Evolutionary conservation across 1,140 invertebrate genomes (phyloP).

Genomic region (Gerris buenoi): DNA sequence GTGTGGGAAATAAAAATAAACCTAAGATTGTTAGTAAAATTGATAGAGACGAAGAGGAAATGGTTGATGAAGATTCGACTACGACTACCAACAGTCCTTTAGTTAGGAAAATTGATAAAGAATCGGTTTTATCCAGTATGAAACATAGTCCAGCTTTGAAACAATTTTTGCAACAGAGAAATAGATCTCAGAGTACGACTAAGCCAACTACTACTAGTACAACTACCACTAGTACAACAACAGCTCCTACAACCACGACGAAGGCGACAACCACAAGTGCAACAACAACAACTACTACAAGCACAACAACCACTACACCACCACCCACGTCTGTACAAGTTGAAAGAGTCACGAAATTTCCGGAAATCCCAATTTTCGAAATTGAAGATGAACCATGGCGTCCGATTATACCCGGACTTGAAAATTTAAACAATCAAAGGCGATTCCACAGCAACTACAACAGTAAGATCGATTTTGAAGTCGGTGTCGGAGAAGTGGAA

Average conservation of each 20-base stretch:
- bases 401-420: conserved; percentile 15
- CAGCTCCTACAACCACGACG: neutral
- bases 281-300: conserved; percentile 3
- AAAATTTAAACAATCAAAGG: conserved; percentile 4
- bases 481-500: conserved; percentile 19
- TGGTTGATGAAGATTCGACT: neutral
- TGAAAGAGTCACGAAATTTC: neutral
- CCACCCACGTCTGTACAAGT: neutral
- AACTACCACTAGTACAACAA: conserved; percentile 6
- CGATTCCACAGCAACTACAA: conserved; percentile 1
- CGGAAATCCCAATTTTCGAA: neutral
- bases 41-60: neutral
- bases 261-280: neutral
- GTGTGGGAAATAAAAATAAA: neutral
- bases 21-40: neutral
- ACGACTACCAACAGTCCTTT: neutral
- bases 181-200: too few relatives aligned
- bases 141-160: conserved; percentile 18
- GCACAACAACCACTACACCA: neutral
- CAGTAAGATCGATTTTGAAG: conserved; percentile 10
- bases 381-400: conserved; percentile 18
- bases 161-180: conserved; percentile 10
- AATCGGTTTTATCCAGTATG: conserved; percentile 8
- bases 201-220: neutral
- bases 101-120: neutral